Evolutionary conservation across 2,113 vertebrate genomes (phyloP), one percentile per base, ranked within the genome.

Genomic region (Mustelus asterias): DNA sequence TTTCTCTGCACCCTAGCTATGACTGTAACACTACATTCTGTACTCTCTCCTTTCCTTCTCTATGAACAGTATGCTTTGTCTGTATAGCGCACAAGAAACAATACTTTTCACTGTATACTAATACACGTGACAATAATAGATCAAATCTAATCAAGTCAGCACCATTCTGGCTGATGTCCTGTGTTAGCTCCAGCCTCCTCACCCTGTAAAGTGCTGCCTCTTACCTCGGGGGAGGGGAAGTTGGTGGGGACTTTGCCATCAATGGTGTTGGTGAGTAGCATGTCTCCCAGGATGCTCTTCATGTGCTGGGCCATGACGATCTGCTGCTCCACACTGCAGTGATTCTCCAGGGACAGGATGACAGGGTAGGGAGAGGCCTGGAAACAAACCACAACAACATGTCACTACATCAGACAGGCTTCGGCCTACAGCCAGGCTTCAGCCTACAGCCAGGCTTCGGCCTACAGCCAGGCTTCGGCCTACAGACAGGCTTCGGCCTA

Each of bases 261-360:
- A 0, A 99, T 41, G 0, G 98, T 99, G 37, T 94, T 97, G 33
- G 97, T 97, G 96, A 99, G 93, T 96, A 99, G 97, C 97, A 98
- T 97, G 22, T 98, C 97, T 16, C 98, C 98, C 96, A 99, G 97
- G 96, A 99, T 99, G 8, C 97, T 96, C 0, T 95, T 97, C 97
- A 99, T 89, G 96, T 99, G 97, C 1, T 97, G 96, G 16, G 98
- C 98, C 98, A 99, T 99, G 94, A 98, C 97, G 22, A 97, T 98
- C 97, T 99, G 99, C 96, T 99, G 99, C 0, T 98, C 98, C 0
- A 98, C 54, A 0, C 96, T 97, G 97, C 99, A 99, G 97, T 99
- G 99, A 96, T 99, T 99, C 97, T 99, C 99, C 98, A 99, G 97
- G 90, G 99, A 99, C 96, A 99, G 97, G 97, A 99, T 99, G 89